Percentiles rank a stretch among this genome's conserved stretches.
Conservation (phyloP, 2,888 invertebrate genomes). For the Drosophila picticornis region DNA sequence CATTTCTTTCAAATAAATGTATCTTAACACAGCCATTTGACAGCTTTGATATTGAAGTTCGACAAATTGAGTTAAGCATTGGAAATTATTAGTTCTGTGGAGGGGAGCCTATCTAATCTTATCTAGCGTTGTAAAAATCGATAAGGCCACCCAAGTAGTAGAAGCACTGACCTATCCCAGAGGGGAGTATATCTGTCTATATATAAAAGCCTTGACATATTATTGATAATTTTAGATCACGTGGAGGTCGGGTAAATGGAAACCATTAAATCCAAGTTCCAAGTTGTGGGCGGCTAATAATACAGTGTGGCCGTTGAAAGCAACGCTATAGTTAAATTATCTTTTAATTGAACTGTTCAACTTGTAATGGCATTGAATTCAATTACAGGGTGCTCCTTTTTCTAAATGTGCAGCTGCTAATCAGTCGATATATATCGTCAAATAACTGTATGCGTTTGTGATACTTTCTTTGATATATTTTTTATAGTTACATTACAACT, state of each 20-base stretch:
- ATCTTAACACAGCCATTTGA: constrained; percentile 26
- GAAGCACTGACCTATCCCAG: constrained; percentile 51
- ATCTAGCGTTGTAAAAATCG: constrained; percentile 44
- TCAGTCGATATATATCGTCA: not conserved
- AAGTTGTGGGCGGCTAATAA: constrained; percentile 17
- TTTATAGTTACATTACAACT: no score
- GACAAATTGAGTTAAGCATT: constrained; percentile 40
- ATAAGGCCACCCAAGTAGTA: constrained; percentile 11
- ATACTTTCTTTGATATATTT: not conserved
- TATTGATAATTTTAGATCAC: constrained; percentile 41
- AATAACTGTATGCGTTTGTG: not conserved
- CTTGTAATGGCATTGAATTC: constrained; percentile 18
- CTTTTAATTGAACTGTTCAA: constrained; percentile 45
- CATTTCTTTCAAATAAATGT: constrained; percentile 11
- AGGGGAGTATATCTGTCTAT: not conserved
- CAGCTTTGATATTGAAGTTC: constrained; percentile 40
- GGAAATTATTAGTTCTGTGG: constrained; percentile 16
- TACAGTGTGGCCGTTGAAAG: constrained; percentile 19
- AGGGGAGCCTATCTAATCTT: constrained; percentile 34
- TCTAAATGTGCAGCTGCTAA: not conserved
- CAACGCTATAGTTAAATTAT: constrained; percentile 34
- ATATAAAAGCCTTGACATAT: constrained; percentile 23
- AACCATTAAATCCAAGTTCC: constrained; percentile 20
- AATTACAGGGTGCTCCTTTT: constrained; percentile 17
- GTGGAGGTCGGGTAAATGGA: constrained; percentile 6